Evolutionary conservation across 2,888 invertebrate genomes (phyloP).

Genomic region (Nebria brevicollis): DNA sequence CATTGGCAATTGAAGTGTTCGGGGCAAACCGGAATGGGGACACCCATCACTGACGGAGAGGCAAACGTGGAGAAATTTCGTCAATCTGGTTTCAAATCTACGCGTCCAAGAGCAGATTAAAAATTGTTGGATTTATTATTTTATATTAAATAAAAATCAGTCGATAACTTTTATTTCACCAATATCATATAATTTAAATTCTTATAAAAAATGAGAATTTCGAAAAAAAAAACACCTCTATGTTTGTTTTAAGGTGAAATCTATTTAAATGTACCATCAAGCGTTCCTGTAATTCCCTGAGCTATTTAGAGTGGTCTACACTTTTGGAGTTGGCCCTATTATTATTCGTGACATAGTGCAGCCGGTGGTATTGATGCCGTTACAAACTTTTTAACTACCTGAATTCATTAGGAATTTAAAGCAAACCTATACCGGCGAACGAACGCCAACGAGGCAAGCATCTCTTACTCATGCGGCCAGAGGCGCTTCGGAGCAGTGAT

Average conservation of each 20-base stretch:
- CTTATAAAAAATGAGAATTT: too few species aligned
- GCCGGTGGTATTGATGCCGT: constrained; percentile 58
- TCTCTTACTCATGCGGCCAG: not conserved
- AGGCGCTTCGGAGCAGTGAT: not conserved
- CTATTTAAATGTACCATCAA: not conserved
- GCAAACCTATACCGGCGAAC: constrained; percentile 11
- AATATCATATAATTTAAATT: too few species aligned
- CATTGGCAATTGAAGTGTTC: constrained; percentile 23
- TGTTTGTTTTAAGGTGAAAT: not conserved
- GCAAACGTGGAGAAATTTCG: not conserved
- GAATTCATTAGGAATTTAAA: constrained; percentile 63
- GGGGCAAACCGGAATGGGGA: constrained; percentile 2
- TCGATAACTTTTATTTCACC: too few species aligned
- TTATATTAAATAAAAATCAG: too few species aligned
- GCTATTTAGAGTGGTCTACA: not conserved
- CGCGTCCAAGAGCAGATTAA: not conserved
- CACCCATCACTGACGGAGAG: not conserved
- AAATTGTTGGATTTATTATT: too few species aligned
- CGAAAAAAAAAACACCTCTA: too few species aligned
- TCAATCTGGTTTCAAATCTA: not conserved
- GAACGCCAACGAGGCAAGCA: not conserved
- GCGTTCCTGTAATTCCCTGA: not conserved
- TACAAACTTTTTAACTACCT: constrained; percentile 64
- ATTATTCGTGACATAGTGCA: constrained; percentile 62
- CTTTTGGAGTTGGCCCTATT: constrained; percentile 52